These are phyloP conservation scores for Drosophila gunungcola DNA, from an alignment of 1,140 invertebrate genomes.

Conservation along the genomic window DNA sequence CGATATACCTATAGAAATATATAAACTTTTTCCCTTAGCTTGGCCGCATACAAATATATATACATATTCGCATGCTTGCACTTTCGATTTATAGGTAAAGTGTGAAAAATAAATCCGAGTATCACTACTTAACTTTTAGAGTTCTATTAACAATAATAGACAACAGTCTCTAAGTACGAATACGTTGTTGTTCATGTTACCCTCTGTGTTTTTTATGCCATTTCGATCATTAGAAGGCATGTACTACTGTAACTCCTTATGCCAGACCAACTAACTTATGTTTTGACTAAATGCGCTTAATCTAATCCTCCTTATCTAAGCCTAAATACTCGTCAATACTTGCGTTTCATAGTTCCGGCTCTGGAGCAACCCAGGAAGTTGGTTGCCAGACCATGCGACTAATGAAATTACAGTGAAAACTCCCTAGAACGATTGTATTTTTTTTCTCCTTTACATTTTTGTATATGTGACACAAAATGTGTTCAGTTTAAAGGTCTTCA, in stretches of 20 bases:
- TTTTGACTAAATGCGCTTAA: slow-evolving; percentile 57
- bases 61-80: slow-evolving; percentile 34
- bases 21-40: slow-evolving; percentile 21
- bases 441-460: background rate
- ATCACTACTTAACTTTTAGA: slow-evolving; percentile 82
- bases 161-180: slow-evolving; percentile 83
- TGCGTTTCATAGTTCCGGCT: slow-evolving; percentile 19
- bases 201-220: background rate
- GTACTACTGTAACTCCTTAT: slow-evolving; percentile 38
- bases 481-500: background rate
- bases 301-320: slow-evolving; percentile 28
- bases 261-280: slow-evolving; percentile 36
- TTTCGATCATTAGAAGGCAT: slow-evolving; percentile 21
- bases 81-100: slow-evolving; percentile 31
- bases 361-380: slow-evolving; percentile 51
- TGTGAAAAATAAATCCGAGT: slow-evolving; percentile 82
- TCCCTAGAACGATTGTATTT: background rate
- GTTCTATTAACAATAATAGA: slow-evolving; percentile 83
- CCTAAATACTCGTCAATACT: slow-evolving; percentile 48
- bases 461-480: background rate
- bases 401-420: slow-evolving; percentile 35
- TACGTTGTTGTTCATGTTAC: slow-evolving; percentile 70
- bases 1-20: slow-evolving; percentile 36
- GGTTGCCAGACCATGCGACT: slow-evolving; percentile 34
- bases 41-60: slow-evolving; percentile 45